Evolutionary conservation across 2,797 vertebrate genomes (phyloP).

Genomic region (Petrocephalus schoutedeni): DNA sequence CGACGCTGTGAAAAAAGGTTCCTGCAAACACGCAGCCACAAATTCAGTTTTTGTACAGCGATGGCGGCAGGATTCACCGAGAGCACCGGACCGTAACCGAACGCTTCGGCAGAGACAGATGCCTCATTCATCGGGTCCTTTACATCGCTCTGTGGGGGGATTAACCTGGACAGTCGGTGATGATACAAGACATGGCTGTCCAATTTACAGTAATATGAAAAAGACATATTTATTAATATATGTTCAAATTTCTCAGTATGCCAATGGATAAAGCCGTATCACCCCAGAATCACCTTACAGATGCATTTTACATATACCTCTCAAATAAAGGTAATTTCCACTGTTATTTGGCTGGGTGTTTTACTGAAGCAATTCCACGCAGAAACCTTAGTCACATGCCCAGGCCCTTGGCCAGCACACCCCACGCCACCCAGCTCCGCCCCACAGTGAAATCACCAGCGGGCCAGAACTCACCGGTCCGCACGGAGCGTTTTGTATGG

Average conservation of each 20-base stretch:
- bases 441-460: neutral
- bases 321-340: too few relatives aligned
- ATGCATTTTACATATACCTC: neutral
- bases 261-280: neutral
- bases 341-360: neutral
- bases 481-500: conserved; percentile 82
- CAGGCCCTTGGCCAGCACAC: neutral
- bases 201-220: neutral
- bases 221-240: neutral
- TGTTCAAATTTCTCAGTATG: neutral
- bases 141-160: neutral
- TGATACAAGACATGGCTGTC: neutral
- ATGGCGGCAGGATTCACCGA: conserved; percentile 17
- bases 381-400: neutral
- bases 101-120: neutral
- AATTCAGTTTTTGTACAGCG: conserved; percentile 28
- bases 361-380: neutral
- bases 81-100: conserved; percentile 19
- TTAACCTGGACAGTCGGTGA: neutral
- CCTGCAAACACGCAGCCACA: conserved; percentile 5
- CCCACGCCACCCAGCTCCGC: neutral
- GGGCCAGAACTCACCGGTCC: conserved; percentile 71
- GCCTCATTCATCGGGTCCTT: neutral
- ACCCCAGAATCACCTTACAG: neutral
- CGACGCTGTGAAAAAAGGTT: conserved; percentile 29